Conservation (phyloP, 2,888 invertebrate genomes). For the Oscheius sp. region DNA sequence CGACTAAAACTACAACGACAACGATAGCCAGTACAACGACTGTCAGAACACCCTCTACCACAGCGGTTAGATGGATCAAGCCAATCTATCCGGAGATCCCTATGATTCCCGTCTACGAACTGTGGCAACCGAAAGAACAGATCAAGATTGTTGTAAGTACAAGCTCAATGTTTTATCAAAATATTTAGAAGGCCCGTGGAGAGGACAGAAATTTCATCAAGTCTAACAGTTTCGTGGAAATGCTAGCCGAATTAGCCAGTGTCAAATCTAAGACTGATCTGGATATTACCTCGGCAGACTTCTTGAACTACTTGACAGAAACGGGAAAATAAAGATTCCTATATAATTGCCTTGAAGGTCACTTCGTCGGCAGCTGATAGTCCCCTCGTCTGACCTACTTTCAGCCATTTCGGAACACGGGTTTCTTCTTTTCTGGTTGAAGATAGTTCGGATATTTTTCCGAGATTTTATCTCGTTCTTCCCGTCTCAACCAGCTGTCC, state of each 20-base stretch:
- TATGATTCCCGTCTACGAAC: slow-evolving; percentile 47
- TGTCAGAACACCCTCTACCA: neutral
- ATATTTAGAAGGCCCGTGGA: slow-evolving; percentile 5
- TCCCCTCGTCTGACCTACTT: neutral
- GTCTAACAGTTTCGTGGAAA: slow-evolving; percentile 50
- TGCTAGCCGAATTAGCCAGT: slow-evolving; percentile 50
- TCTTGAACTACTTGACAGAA: slow-evolving; percentile 33
- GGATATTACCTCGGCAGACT: slow-evolving; percentile 32
- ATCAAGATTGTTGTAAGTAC: slow-evolving; percentile 2
- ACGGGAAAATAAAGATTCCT: slow-evolving; percentile 34
- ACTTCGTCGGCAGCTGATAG: neutral
- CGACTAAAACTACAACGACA: slow-evolving; percentile 25
- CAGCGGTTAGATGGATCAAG: slow-evolving; percentile 21
- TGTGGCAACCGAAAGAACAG: slow-evolving; percentile 38
- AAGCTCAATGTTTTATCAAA: neutral
- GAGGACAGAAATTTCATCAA: slow-evolving; percentile 43
- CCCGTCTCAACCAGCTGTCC: neutral
- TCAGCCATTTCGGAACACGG: neutral
- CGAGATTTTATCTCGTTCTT: slow-evolving; percentile 24
- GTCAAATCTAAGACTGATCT: slow-evolving; percentile 50
- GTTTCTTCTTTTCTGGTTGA: neutral
- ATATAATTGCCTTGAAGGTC: neutral
- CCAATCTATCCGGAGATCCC: slow-evolving; percentile 51
- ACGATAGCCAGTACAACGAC: slow-evolving; percentile 10
- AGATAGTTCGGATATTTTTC: neutral